Conservation (phyloP, 2,113 vertebrate species). For the Dipodomys merriami region DNA sequence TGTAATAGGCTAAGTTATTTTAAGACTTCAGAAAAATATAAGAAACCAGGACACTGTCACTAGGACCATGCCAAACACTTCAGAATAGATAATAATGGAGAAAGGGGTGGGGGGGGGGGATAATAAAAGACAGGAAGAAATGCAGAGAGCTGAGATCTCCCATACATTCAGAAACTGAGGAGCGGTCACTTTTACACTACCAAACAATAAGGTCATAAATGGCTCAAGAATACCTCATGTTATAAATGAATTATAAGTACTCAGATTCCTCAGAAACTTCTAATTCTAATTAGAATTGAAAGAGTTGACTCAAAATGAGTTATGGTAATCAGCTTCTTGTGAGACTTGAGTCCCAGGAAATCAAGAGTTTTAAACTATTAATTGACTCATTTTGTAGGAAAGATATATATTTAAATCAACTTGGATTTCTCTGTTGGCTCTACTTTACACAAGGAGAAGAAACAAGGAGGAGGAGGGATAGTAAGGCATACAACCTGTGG, state of each 20-base stretch:
- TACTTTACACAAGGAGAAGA: slow-evolving; percentile 64
- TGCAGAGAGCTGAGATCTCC: not conserved
- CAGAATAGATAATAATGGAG: slow-evolving; percentile 7
- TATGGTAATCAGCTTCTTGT: slow-evolving; percentile 76
- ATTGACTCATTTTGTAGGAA: slow-evolving; percentile 77
- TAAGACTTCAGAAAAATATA: slow-evolving; percentile 21
- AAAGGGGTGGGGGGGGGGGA: not conserved
- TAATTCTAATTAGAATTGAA: slow-evolving; percentile 74
- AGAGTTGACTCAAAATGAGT: slow-evolving; percentile 78
- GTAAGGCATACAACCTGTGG: not conserved
- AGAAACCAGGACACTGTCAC: not conserved
- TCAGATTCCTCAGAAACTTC: slow-evolving; percentile 66
- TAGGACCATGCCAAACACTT: not conserved
- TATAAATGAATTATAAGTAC: slow-evolving; percentile 64
- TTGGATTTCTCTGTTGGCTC: slow-evolving; percentile 66
- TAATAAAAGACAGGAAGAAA: not conserved
- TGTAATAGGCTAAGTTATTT: not conserved
- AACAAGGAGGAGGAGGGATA: not conserved
- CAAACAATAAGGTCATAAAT: slow-evolving; percentile 53
- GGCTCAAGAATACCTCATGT: slow-evolving; percentile 49
- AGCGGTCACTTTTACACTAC: not conserved
- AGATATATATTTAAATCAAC: slow-evolving; percentile 76
- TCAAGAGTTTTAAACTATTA: slow-evolving; percentile 77
- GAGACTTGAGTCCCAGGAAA: slow-evolving; percentile 74
- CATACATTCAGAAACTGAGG: slow-evolving; percentile 35